Evolutionary conservation across 1,140 invertebrate species (phyloP), one percentile per base, ranked within the genome.

Genomic region (Xylocopa sonorina): DNA sequence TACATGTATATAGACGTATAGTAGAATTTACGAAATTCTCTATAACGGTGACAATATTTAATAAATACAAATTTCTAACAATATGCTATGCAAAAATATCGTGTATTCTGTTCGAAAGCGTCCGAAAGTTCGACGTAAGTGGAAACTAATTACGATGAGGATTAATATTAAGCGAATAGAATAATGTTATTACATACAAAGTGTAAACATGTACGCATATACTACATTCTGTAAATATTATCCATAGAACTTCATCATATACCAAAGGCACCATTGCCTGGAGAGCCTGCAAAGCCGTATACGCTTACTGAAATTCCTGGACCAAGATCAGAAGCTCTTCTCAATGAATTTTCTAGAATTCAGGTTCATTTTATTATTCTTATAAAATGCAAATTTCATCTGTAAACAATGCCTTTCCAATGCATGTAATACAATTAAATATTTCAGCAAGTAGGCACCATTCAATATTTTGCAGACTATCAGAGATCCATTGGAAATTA

Each of bases 401-500:
- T 0, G 2, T 46, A 50, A 48, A 32, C 34, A 60, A 7, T 41
- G 10, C 6, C 24, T n/a, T n/a, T n/a, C n/a, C n/a, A n/a, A 41
- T 27, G 41, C 12, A n/a, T 46, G 7, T 38, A 29, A n/a, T 53
- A 48, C 1, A 24, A n/a, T 68, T 29, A 72, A 55, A 43, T 46
- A 24, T 76, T 80, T 0, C 63, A 80, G 72, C 72, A 80, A 76
- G 46, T 67, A 24, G 63, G 34, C 18, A 75, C 57, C 16, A 68
- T 68, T 58, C 63, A 68, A 76, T 80, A 80, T 60, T 80, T 80
- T n/a, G 63, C 27, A 51, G 78, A 80, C 34, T 80, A 76, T 7
- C 63, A 76, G 29, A 80, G 62, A 29, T 76, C 73, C 21, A 27
- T 77, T 80, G 72, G 63, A 21, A 76, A 80, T 74, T 80, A 80